These are phyloP conservation scores for Myotis pilosus DNA, from an alignment of 2,797 vertebrate genomes.

Conservation along the genomic window DNA sequence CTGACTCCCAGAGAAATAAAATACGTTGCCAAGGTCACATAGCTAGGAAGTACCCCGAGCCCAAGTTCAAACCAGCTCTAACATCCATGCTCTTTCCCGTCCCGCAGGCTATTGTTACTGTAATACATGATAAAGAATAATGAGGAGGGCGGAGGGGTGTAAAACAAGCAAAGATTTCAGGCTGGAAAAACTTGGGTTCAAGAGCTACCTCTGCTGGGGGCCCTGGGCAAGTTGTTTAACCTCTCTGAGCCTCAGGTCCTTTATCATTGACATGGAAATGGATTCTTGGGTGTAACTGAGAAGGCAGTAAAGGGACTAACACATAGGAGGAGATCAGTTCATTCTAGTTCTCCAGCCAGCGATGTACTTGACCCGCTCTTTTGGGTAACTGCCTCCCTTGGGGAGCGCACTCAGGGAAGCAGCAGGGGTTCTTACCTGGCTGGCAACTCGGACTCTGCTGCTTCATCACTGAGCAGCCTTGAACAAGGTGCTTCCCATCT, in stretches of 20 bases:
- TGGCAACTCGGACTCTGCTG: neutral
- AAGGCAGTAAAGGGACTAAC: neutral
- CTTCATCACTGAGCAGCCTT: neutral
- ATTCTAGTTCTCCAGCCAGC: neutral
- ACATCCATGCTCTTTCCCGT: neutral
- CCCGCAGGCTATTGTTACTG: neutral
- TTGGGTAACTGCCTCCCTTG: neutral
- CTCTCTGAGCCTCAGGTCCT: neutral
- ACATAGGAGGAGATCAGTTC: neutral
- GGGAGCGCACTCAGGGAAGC: neutral
- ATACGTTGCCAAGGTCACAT: neutral
- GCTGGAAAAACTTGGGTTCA: neutral
- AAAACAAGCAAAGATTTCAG: slow-evolving; percentile 1
- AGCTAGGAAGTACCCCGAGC: neutral
- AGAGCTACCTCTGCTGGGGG: neutral
- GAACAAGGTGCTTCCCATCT: neutral
- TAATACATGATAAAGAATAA: neutral
- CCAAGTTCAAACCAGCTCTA: neutral
- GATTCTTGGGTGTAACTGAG: neutral
- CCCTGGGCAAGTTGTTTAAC: neutral
- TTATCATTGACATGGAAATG: neutral
- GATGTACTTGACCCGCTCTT: neutral
- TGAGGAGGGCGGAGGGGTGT: neutral
- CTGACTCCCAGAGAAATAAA: neutral
- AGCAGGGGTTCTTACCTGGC: neutral